Evolutionary conservation across 1,140 invertebrate genomes (phyloP), one percentile per base, ranked within the genome.

Genomic region (Zaprionus africanus): DNA sequence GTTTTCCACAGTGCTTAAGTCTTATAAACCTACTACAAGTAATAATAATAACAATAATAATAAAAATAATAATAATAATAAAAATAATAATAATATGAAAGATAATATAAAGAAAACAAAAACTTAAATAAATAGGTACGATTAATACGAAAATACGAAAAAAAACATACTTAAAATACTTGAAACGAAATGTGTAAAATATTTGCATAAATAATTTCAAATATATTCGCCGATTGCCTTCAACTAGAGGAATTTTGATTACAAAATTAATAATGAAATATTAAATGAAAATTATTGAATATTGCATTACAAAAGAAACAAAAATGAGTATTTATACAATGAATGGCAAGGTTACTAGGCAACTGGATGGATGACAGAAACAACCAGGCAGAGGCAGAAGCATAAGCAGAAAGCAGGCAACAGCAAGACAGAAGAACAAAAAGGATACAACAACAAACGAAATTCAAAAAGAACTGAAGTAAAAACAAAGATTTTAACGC

Each of bases 171-270:
- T 41, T 41, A 64, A 64, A 57, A 64, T 66, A 49, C 72, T 41
- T 54, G 51, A 65, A 81, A 84, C 41, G 28, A 85, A 74, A 88
- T 58, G 70, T 92, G 90, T 92, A 92, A 81, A 88, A 81, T 88
- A 90, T 88, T 85, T 90, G 86, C 90, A 91, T 92, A 88, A 92
- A 92, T 92, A 88, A 92, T 92, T 92, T 92, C 81, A 88, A 92
- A 91, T 91, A 91, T 90, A 92, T 92, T 92, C 91, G 91, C 91
- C 91, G 91, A 92, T 92, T 92, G 91, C 91, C 91, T 92, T 92
- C 91, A 92, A 92, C 85, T 92, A 92, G 91, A 92, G 91, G 91
- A 92, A 92, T 92, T 92, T 92, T 91, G 88, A 92, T 91, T 86
- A 87, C 69, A 81, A 77, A 90, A 83, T 85, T 88, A 82, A 82